Base-by-base conservation (phyloP, 2,888 invertebrate species). In the Ophraella communa region DNA sequence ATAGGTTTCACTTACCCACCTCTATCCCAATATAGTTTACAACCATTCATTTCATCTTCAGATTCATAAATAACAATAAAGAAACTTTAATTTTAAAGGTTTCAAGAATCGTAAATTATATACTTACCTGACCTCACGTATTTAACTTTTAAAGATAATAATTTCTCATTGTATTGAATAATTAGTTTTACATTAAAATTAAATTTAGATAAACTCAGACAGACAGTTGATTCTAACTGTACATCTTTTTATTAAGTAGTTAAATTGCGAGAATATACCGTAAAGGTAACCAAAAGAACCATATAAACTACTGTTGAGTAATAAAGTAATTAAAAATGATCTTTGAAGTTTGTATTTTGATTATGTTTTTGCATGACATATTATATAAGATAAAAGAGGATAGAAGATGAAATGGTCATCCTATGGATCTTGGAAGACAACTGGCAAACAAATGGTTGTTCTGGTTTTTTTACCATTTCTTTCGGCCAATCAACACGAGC, bases 61-160 rank as follows among this genome's bases (percentile, higher is more conserved):
- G 56, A 63, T 67, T 59, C 67, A 70, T 74, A 73, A 74, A 73
- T 73, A 74, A n/a, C n/a, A n/a, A 75, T 70, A 73, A 73, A 71
- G 68, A 69, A 72, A 67, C 62, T 61, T 66, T 69, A 69, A 67
- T 68, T 68, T 63, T 70, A 69, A 68, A 70, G 70, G 69, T 70
- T 69, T 72, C 68, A 69, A 70, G 67, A 67, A 70, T n/a, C 70
- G 68, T 73, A 73, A 75, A 74, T 76, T 74, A 73, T 71, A 67
- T 45, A 66, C 47, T n/a, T 14, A 47, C 54, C 59, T 53, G 73
- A 74, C 74, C 76, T 74, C 75, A 73, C 74, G 72, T 73, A 74
- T 75, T 72, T 65, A 59, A 59, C 60, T 57, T 24, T 39, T n/a
- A 30, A 60, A n/a, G n/a, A n/a, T n/a, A 64, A 72, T 72, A 70